Conservation (phyloP, 1,140 invertebrate species). For the Drosophila nasuta region DNA sequence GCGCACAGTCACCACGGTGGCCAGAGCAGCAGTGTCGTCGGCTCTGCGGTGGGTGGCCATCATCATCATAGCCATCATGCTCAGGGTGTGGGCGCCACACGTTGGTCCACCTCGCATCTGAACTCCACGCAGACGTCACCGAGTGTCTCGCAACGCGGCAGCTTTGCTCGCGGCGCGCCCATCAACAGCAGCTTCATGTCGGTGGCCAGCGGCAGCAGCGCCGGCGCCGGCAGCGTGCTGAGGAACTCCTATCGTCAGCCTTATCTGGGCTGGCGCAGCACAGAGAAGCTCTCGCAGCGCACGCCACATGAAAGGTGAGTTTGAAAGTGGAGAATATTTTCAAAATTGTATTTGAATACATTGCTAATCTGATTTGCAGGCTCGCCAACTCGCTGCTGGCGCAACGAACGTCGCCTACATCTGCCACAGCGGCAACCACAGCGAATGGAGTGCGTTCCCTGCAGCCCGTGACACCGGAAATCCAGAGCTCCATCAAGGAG, state of each 20-base stretch:
- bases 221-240: conserved; percentile 53
- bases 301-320: conserved; percentile 92
- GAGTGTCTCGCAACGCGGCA: conserved; percentile 85
- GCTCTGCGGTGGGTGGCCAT: conserved; percentile 6
- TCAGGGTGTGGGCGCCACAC: conserved; percentile 85
- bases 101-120: conserved; percentile 94
- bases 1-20: conserved; percentile 84
- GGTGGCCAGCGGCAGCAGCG: conserved; percentile 68
- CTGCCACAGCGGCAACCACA: conserved; percentile 22
- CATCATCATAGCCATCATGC: conserved; percentile 59
- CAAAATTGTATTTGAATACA: background rate
- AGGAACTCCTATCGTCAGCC: conserved; percentile 89
- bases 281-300: conserved; percentile 89
- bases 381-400: conserved; percentile 89
- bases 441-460: conserved; percentile 54
- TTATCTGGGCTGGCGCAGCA: conserved; percentile 95
- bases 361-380: conserved; percentile 71
- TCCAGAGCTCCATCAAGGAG: conserved; percentile 95
- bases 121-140: conserved; percentile 90
- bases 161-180: conserved; percentile 79
- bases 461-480: conserved; percentile 89
- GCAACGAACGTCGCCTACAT: conserved; percentile 70
- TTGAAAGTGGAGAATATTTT: background rate
- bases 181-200: conserved; percentile 84
- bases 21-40: conserved; percentile 51